Evolutionary conservation across 2,113 vertebrate species (phyloP), one percentile per base, ranked within the genome.

Genomic region (Anser brachyrhynchus): DNA sequence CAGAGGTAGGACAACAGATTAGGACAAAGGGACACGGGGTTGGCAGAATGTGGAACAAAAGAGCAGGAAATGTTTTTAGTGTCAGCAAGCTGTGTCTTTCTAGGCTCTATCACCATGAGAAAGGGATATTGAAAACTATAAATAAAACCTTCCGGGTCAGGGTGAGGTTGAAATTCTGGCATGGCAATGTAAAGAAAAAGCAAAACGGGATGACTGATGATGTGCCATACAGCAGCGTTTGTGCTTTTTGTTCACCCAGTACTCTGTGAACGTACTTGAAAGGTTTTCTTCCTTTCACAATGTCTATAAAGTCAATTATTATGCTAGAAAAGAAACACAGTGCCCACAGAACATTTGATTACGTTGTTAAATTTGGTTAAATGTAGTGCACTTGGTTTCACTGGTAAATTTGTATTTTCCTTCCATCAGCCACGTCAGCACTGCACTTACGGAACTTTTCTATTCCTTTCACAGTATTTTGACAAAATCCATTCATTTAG

Each of bases 1-100:
- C 70, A 95, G 86, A 91, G 89, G 87, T 54, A 92, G 54, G 66
- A 52, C 70, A 43, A 84, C 58, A 67, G 58, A 70, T 79, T 76
- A 91, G 44, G 84, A 93, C 80, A 92, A 90, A 93, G 58, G 81
- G 62, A 94, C 86, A 95, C 62, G 0, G 44, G 49, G 81, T 65
- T 1, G 0, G 43, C 49, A 64, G 61, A 87, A 72, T 0, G 0
- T 31, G 72, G 67, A 86, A 95, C 65, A 91, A 79, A 96, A 94
- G 58, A 80, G 86, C 89, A 93, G 49, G 77, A 92, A 89, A 93
- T 44, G 65, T 16, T 67, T 76, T n/a, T 44, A 49, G 28, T 28
- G 81, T 91, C 77, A 84, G 71, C 77, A 59, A 10, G 14, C 57
- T 69, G 15, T 35, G 46, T 17, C 35, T 1, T 87, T 96, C 84